phyloP scores from a whole-genome alignment of 2,888 invertebrate species.

The Podotricha telesiphe region DNA sequence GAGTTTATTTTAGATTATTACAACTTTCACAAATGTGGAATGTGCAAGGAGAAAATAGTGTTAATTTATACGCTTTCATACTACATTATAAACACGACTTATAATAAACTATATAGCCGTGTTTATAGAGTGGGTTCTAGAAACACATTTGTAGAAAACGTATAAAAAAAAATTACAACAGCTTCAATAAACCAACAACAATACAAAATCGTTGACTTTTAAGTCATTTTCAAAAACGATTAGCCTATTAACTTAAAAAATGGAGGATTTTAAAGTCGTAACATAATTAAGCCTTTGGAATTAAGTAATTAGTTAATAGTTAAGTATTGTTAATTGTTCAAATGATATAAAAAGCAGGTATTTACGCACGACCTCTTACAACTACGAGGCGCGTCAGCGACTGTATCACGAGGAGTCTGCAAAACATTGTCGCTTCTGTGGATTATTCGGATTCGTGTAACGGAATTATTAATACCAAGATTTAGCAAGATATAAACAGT shows the following conservation, averaged over 20 bases:
- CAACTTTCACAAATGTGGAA: slow-evolving; percentile 1
- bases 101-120: too few relatives aligned
- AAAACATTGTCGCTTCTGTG: slow-evolving; percentile 32
- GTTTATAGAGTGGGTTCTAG: too few relatives aligned
- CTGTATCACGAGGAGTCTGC: neutral
- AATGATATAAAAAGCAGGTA: neutral
- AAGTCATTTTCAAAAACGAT: too few relatives aligned
- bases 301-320: neutral
- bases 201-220: too few relatives aligned
- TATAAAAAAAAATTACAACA: too few relatives aligned
- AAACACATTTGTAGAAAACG: too few relatives aligned
- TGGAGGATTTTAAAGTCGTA: neutral
- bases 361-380: neutral
- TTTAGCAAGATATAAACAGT: slow-evolving; percentile 39
- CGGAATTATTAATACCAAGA: slow-evolving; percentile 38
- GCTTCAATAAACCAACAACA: too few relatives aligned
- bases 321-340: neutral
- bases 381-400: neutral
- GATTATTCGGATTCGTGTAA: slow-evolving; percentile 26
- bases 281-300: neutral
- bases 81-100: neutral
- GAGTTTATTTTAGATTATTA: neutral
- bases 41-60: neutral
- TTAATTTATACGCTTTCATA: neutral
- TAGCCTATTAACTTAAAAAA: neutral